Evolutionary conservation across 2,113 vertebrate species (phyloP).

Genomic region (Lontra canadensis): DNA sequence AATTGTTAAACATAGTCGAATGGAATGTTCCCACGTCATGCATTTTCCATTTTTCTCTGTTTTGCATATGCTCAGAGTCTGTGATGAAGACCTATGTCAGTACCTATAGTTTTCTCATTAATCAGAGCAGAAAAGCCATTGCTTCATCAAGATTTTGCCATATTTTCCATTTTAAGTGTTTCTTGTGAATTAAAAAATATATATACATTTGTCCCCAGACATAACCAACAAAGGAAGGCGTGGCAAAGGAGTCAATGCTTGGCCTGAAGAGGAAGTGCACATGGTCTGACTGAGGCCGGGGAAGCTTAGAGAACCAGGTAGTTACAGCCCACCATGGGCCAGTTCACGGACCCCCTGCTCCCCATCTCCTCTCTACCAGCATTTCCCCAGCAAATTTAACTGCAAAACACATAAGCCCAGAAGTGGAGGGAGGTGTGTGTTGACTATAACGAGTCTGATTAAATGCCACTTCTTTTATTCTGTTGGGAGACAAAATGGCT

Average conservation of each 20-base stretch:
- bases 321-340: too few relatives aligned
- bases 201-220: neutral
- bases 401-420: neutral
- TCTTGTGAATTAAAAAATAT: neutral
- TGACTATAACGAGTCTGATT: neutral
- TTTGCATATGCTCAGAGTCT: neutral
- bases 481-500: neutral
- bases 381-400: neutral
- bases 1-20: neutral
- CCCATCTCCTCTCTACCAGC: neutral
- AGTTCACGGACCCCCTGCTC: fast-evolving
- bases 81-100: neutral
- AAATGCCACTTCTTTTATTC: conserved; percentile 1
- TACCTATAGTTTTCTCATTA: neutral
- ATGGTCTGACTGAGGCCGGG: neutral
- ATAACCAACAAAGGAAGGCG: neutral
- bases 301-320: neutral
- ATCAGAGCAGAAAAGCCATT: neutral
- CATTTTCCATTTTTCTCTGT: neutral
- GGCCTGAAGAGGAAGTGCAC: neutral
- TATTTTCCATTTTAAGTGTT: neutral
- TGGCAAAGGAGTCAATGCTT: neutral
- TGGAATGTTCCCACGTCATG: neutral
- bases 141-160: neutral
- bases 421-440: neutral